These are phyloP conservation scores for Chirona hameri DNA, from an alignment of 2,888 invertebrate genomes.

Conservation along the genomic window DNA sequence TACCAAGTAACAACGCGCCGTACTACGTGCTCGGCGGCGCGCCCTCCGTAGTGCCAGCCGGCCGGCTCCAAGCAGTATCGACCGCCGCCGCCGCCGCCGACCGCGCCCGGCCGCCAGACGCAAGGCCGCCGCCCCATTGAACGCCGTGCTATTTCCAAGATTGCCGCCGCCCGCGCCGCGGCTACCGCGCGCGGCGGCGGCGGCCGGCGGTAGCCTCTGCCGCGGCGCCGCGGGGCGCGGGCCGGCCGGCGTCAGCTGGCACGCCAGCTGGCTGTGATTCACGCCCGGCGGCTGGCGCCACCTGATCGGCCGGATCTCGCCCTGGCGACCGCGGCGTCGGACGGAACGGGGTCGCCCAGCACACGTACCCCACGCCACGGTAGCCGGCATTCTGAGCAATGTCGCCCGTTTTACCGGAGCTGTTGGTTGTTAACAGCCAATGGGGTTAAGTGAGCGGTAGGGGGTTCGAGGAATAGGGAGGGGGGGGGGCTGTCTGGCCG, in stretches of 20 bases:
- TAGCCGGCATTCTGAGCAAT: not conserved
- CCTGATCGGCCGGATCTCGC: not conserved
- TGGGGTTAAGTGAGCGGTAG: too few species aligned
- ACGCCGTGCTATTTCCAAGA: conserved; percentile 25
- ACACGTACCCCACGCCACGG: not conserved
- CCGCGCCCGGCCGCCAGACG: not conserved
- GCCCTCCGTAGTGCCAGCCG: not conserved
- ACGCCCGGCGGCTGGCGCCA: not conserved
- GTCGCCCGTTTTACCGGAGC: too few species aligned
- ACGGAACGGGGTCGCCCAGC: not conserved
- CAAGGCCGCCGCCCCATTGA: not conserved
- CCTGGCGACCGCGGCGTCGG: not conserved
- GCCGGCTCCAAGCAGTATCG: not conserved
- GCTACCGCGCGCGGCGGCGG: not conserved
- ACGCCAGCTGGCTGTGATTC: not conserved
- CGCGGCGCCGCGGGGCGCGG: not conserved
- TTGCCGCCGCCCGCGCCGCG: conserved; percentile 1
- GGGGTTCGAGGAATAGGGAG: too few species aligned
- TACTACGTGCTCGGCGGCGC: not conserved
- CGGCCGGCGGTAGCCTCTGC: not conserved
- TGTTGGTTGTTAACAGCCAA: too few species aligned
- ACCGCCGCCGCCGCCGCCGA: not conserved
- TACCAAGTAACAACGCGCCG: too few species aligned
- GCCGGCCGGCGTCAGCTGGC: not conserved
- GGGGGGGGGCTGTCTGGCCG: too few species aligned